Percentiles rank a stretch among this genome's conserved stretches.
Conservation (phyloP, 2,888 invertebrate species). For the Chalcosyrphus nemorum region DNA sequence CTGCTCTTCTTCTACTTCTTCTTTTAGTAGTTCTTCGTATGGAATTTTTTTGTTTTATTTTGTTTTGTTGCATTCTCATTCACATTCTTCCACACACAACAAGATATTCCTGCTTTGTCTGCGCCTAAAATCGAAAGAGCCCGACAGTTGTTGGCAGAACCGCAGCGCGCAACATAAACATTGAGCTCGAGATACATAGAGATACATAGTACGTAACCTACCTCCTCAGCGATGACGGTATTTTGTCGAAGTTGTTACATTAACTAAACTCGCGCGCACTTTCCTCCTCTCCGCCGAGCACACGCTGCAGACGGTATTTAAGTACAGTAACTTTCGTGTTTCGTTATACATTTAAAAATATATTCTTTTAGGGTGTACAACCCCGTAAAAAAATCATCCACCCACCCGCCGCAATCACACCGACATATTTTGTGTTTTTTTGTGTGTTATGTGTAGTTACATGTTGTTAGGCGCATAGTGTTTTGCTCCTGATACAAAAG, state of each 20-base stretch:
- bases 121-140: constrained; percentile 16
- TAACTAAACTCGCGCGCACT: neutral
- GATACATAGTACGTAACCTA: neutral
- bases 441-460: constrained; percentile 6
- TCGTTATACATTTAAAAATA: neutral
- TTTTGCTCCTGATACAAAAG: constrained; percentile 16
- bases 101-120: constrained; percentile 49
- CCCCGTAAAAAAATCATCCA: too few relatives aligned
- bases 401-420: neutral
- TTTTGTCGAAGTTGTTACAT: neutral
- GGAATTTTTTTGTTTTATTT: constrained; percentile 1
- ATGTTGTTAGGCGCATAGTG: constrained; percentile 1
- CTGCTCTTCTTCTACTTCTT: neutral
- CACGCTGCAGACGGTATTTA: neutral
- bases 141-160: constrained; percentile 21
- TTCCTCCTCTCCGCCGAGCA: neutral
- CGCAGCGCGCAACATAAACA: constrained; percentile 6
- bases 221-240: neutral
- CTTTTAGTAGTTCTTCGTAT: neutral
- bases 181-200: neutral
- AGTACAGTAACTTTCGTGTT: constrained; percentile 13
- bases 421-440: neutral
- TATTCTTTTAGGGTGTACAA: neutral
- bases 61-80: constrained; percentile 55
- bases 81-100: constrained; percentile 51